Conservation (phyloP, 2,113 vertebrate genomes). For the Oreocharis arfaki region DNA sequence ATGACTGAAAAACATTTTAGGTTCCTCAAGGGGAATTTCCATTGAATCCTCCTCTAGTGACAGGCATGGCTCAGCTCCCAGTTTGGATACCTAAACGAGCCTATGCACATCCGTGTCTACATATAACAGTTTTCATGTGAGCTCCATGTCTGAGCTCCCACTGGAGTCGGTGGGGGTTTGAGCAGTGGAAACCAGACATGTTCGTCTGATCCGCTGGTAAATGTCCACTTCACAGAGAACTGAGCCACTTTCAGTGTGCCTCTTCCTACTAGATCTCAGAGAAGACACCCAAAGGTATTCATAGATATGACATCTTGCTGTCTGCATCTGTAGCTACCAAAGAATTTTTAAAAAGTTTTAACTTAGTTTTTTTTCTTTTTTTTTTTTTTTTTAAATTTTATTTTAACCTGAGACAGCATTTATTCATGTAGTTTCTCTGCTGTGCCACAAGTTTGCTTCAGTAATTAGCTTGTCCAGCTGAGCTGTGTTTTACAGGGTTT, state of each 20-base stretch:
- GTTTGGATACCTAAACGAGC: background rate
- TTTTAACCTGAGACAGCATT: background rate
- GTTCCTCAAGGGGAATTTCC: background rate
- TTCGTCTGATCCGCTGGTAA: rapidly evolving
- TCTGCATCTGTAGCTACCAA: background rate
- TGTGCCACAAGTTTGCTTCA: background rate
- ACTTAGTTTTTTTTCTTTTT: background rate
- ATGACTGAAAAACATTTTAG: background rate
- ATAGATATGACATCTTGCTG: background rate
- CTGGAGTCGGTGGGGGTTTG: background rate
- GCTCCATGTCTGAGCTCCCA: background rate
- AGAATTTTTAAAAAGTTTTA: background rate
- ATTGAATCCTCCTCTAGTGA: background rate
- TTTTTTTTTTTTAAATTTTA: rapidly evolving
- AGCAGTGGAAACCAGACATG: background rate
- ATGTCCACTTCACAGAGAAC: rapidly evolving
- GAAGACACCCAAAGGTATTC: background rate
- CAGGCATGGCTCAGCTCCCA: background rate
- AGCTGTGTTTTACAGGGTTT: background rate
- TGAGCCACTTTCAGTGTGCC: background rate
- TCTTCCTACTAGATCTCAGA: background rate
- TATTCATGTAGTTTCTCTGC: background rate
- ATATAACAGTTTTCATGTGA: background rate
- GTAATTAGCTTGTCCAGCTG: background rate
- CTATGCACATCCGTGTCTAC: background rate